These are phyloP conservation scores for Mamestra brassicae DNA, from an alignment of 2,888 invertebrate species.

Conservation along the genomic window DNA sequence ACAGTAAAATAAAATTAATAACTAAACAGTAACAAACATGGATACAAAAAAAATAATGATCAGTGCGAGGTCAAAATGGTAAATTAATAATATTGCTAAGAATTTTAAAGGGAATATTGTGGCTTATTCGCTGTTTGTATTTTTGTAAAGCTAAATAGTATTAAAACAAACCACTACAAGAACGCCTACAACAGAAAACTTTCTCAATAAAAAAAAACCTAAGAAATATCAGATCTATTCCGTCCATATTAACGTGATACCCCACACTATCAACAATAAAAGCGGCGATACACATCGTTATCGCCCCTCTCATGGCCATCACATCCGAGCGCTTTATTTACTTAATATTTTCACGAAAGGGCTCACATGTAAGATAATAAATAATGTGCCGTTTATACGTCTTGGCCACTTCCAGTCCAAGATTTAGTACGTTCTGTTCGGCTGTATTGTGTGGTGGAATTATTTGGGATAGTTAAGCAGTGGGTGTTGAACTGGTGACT, in stretches of 20 bases:
- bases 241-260: conserved; percentile 16
- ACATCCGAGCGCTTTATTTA: conserved; percentile 76
- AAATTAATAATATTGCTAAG: too few relatives aligned
- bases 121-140: too few relatives aligned
- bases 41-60: too few relatives aligned
- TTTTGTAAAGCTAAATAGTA: too few relatives aligned
- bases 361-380: conserved; percentile 84
- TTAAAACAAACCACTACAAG: too few relatives aligned
- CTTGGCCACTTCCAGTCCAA: conserved; percentile 74
- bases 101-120: too few relatives aligned
- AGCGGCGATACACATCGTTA: conserved; percentile 49
- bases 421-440: conserved; percentile 51
- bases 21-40: too few relatives aligned
- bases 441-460: conserved; percentile 36
- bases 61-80: too few relatives aligned
- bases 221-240: neutral
- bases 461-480: conserved; percentile 17
- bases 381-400: conserved; percentile 76
- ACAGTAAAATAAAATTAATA: too few relatives aligned
- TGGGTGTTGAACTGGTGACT: conserved; percentile 31
- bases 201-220: neutral
- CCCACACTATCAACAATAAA: conserved; percentile 47
- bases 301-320: conserved; percentile 68
- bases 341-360: conserved; percentile 84
- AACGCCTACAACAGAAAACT: too few relatives aligned